Evolutionary conservation across 2,113 vertebrate genomes (phyloP), one percentile per base, ranked within the genome.

Genomic region (mouse (Mus musculus)): DNA sequence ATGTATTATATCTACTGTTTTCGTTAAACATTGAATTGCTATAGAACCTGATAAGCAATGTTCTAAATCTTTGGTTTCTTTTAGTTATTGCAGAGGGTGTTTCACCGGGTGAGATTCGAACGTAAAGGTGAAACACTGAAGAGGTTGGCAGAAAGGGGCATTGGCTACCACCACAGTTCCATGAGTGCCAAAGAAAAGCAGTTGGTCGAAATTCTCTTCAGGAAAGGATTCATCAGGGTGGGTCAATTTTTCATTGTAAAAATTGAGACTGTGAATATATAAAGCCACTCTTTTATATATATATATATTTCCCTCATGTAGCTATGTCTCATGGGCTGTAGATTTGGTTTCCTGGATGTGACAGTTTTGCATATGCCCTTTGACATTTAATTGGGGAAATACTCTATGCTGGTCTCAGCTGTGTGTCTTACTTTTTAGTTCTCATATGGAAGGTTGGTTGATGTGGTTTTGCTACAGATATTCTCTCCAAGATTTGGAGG

Each of bases 221-320:
- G 98, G 42, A 85, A 97, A 97, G 98, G 98, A 52, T 99, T 96
- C 95, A 96, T 98, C n/a, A 98, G 93, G 98, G 98, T 98, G 88
- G 46, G 97, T 98, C n/a, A 24, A 65, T 33, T 90, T 95, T 93
- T 93, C 24, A 56, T 67, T 93, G 59, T 81, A 26, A 89, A 88
- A 88, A 12, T 59, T 71, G 30, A 87, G 81, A 6, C 13, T 85
- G 3, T 96, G 42, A 95, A 12, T 85, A 2, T 17, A 17, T 78
- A 26, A 76, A 88, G 28, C 17, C 0, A 54, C 14, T 1, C 81
- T 28, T 75, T 67, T 5, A 10, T 17, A 72, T 54, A 54, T 52
- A 42, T 42, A 42, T 42, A 2, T n/a, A 54, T 36, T 1, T 20
- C 26, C 17, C 36, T 72, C 12, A 30, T 63, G 19, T 63, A 42